phyloP scores from a whole-genome alignment of 2,797 vertebrate genomes.

The Okamejei kenojei region DNA sequence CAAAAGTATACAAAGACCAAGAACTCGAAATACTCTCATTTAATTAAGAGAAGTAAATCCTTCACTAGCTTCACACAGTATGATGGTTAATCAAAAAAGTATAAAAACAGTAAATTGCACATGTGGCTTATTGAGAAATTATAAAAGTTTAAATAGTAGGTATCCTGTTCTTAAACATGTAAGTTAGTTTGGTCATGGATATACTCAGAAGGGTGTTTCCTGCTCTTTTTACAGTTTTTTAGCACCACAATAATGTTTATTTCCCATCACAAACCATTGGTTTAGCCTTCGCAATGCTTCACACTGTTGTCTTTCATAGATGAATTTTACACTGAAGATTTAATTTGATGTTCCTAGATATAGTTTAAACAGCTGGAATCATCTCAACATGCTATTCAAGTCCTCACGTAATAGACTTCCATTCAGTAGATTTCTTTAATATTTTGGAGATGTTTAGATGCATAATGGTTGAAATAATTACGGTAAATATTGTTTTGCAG shows the following conservation, averaged over 20 bases:
- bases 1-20: background rate
- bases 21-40: too few relatives aligned
- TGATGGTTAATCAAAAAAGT: background rate
- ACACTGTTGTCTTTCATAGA: background rate
- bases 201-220: background rate
- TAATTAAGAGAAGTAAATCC: background rate
- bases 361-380: conserved; percentile 50
- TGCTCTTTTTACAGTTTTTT: background rate
- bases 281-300: conserved; percentile 6
- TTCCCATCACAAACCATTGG: background rate
- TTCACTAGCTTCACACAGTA: background rate
- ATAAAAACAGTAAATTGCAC: background rate
- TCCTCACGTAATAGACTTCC: conserved; percentile 56
- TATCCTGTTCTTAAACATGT: background rate
- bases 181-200: background rate
- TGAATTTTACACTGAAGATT: conserved; percentile 25
- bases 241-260: background rate
- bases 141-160: background rate
- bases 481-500: conserved; percentile 63
- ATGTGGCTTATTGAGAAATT: background rate
- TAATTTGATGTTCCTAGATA: conserved; percentile 43
- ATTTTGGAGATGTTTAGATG: conserved; percentile 60
- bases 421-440: conserved; percentile 54
- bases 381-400: conserved; percentile 58
- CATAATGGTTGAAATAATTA: conserved; percentile 66